Conservation (phyloP, 2,888 invertebrate species). For the Euspilapteryx auroguttella region DNA sequence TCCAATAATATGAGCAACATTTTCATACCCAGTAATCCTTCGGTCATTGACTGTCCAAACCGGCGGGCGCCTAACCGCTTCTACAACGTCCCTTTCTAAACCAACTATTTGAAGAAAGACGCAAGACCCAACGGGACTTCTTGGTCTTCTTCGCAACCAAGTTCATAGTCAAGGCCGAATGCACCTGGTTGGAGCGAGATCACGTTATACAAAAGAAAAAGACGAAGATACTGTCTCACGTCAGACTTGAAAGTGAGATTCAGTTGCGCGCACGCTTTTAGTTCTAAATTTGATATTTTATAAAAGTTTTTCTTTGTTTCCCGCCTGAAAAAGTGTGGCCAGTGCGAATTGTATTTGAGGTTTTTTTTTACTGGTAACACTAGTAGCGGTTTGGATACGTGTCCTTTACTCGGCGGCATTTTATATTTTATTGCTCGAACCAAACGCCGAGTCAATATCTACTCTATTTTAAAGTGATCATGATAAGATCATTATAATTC, state of each 20-base stretch:
- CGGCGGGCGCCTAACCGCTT: conserved; percentile 17
- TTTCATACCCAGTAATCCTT: no score
- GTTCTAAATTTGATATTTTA: conserved; percentile 8
- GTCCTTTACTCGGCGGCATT: no score
- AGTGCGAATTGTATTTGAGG: not conserved
- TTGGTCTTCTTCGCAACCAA: conserved; percentile 20
- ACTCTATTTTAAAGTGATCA: no score
- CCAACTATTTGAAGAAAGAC: conserved; percentile 18
- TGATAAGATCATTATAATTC: no score
- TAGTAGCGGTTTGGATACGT: no score
- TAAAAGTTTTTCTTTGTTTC: not conserved
- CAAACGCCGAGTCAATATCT: no score
- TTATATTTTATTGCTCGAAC: no score
- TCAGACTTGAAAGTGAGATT: conserved; percentile 27
- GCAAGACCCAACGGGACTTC: conserved; percentile 35
- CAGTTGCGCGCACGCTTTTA: conserved; percentile 24
- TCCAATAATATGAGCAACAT: no score
- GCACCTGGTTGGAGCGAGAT: conserved; percentile 25
- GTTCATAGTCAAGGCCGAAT: conserved; percentile 49
- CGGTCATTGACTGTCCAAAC: conserved; percentile 48
- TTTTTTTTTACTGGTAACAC: conserved; percentile 1
- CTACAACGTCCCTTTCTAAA: conserved; percentile 3
- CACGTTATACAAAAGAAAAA: conserved; percentile 15
- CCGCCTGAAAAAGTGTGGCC: no score
- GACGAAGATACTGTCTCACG: conserved; percentile 15